phyloP scores from a whole-genome alignment of 2,888 invertebrate genomes.

The Agelastica alni region DNA sequence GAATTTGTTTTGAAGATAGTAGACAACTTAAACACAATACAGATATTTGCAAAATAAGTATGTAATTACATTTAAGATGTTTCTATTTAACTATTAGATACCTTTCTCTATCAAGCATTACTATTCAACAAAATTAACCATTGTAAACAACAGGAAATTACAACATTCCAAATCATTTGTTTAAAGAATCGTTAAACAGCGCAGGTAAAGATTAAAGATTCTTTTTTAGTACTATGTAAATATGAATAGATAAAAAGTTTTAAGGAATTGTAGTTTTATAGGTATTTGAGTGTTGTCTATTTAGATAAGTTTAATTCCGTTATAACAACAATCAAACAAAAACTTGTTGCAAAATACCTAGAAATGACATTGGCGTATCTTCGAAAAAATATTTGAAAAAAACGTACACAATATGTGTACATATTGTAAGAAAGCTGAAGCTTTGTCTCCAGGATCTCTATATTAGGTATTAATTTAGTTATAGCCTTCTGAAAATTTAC shows the following conservation, averaged over 20 bases:
- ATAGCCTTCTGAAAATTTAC: no score
- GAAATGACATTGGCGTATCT: background rate
- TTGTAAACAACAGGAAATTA: conserved; percentile 32
- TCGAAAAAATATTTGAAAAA: no score
- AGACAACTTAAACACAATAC: no score
- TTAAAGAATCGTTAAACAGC: conserved; percentile 30
- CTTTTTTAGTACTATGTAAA: conserved; percentile 19
- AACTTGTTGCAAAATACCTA: background rate
- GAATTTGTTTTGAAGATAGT: no score
- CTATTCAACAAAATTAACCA: conserved; percentile 26
- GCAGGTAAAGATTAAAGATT: conserved; percentile 23
- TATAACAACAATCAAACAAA: background rate
- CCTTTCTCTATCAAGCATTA: conserved; percentile 17
- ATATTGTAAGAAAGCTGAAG: no score
- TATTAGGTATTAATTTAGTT: no score
- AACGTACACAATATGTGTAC: no score
- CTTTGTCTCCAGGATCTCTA: no score
- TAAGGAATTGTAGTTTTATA: background rate
- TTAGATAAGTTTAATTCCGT: background rate
- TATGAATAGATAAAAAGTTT: conserved; percentile 18
- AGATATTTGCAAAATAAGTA: no score
- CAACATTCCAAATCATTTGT: conserved; percentile 31
- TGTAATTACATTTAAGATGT: background rate
- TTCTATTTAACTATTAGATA: conserved; percentile 1
- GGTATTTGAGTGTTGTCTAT: background rate